Conservation (phyloP, 2,113 vertebrate genomes). For the Oriolus oriolus region DNA sequence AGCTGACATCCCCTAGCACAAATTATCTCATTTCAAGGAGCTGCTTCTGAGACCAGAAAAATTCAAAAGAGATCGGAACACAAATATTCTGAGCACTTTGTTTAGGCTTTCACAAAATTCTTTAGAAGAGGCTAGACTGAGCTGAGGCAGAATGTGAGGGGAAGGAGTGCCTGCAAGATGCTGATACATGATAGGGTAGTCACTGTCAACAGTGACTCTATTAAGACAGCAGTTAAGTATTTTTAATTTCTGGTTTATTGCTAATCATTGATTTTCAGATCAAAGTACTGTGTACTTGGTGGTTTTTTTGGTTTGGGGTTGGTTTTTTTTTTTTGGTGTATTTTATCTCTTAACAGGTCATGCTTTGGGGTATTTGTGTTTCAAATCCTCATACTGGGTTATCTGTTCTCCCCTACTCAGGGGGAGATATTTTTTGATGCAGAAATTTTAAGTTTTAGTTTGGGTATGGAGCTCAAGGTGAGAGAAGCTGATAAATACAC, state of each 20-base stretch:
- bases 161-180: not conserved
- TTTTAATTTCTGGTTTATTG: not conserved
- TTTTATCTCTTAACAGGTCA: not conserved
- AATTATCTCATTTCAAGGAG: not conserved
- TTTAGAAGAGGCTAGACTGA: not conserved
- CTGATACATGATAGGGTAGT: not conserved
- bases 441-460: not conserved
- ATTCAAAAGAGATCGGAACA: not conserved
- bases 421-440: not conserved
- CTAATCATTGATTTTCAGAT: not conserved
- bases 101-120: not conserved
- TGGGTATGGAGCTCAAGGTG: not conserved
- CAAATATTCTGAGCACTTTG: not conserved
- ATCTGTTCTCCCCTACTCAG: not conserved
- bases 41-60: not conserved
- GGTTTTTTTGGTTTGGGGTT: no score
- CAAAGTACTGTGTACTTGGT: not conserved
- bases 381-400: not conserved
- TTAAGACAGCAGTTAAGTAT: not conserved
- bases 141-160: no score
- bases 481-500: not conserved
- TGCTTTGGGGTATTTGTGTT: not conserved
- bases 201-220: not conserved
- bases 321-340: not conserved
- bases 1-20: not conserved